phyloP scores from a whole-genome alignment of 2,888 invertebrate species.

The Caenorhabditis wallacei region DNA sequence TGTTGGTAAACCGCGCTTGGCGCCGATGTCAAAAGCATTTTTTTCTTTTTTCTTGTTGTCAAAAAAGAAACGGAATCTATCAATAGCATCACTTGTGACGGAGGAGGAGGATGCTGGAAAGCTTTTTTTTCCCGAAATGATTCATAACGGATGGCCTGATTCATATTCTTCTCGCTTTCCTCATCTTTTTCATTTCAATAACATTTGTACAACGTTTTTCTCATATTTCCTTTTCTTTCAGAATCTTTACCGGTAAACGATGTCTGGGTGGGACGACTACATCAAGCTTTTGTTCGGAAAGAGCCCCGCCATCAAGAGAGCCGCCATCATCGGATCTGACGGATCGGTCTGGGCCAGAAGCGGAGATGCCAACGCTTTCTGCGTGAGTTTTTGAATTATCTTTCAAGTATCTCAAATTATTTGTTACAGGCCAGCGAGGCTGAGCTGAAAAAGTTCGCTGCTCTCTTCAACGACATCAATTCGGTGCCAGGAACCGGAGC shows the following conservation, averaged over 20 bases:
- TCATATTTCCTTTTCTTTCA: constrained; percentile 23
- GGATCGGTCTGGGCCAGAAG: constrained; percentile 82
- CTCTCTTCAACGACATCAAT: constrained; percentile 75
- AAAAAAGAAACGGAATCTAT: constrained; percentile 6
- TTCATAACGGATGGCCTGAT: constrained; percentile 45
- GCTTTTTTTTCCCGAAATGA: constrained; percentile 28
- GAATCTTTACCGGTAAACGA: constrained; percentile 42
- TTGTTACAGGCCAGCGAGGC: constrained; percentile 78
- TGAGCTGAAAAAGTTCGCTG: constrained; percentile 79
- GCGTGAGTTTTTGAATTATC: constrained; percentile 16
- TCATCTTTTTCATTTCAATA: constrained; percentile 17
- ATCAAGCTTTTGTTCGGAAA: constrained; percentile 73
- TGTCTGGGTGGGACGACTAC: constrained; percentile 83
- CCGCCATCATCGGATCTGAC: constrained; percentile 81
- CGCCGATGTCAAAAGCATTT: constrained; percentile 2
- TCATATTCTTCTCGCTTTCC: constrained; percentile 14
- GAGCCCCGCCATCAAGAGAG: constrained; percentile 77
- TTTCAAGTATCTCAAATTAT: neutral
- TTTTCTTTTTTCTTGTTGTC: constrained; percentile 8
- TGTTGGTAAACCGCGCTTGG: neutral
- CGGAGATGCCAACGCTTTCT: constrained; percentile 64
- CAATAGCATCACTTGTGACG: constrained; percentile 9
- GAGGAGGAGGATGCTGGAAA: constrained; percentile 5
- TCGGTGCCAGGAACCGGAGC: constrained; percentile 75
- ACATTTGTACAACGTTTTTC: neutral